Evolutionary conservation across 2,888 invertebrate species (phyloP).

Genomic region (Drosophila sordidula): DNA sequence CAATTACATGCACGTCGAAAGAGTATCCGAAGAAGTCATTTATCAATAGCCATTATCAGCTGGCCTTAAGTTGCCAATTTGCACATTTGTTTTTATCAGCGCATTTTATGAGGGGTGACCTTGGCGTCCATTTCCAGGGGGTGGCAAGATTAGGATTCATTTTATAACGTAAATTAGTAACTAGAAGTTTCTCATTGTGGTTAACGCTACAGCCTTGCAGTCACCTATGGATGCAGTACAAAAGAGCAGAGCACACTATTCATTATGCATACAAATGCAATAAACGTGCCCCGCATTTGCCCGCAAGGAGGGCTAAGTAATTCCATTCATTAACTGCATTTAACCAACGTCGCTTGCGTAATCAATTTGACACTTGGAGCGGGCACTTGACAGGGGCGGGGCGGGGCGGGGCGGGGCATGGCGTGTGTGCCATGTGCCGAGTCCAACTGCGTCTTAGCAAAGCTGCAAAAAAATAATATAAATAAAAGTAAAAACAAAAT

Average conservation of each 20-base stretch:
- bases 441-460: constrained; percentile 57
- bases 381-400: constrained; percentile 27
- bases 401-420: neutral
- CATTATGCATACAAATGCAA: constrained; percentile 31
- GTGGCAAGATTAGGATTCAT: neutral
- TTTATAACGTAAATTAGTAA: neutral
- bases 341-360: constrained; percentile 63
- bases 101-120: neutral
- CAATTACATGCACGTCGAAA: neutral
- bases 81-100: constrained; percentile 18
- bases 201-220: neutral
- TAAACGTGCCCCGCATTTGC: constrained; percentile 16
- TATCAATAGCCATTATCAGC: constrained; percentile 3
- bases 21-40: neutral
- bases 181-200: neutral
- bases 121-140: neutral
- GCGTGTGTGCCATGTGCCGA: constrained; percentile 35
- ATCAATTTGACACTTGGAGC: constrained; percentile 75
- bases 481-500: constrained; percentile 12
- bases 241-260: constrained; percentile 20
- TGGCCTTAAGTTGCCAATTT: neutral
- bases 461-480: constrained; percentile 11
- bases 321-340: constrained; percentile 73
- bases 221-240: neutral
- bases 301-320: constrained; percentile 23